These are phyloP conservation scores for Dasysyrphus albostriatus DNA, from an alignment of 2,888 invertebrate species.

Conservation along the genomic window DNA sequence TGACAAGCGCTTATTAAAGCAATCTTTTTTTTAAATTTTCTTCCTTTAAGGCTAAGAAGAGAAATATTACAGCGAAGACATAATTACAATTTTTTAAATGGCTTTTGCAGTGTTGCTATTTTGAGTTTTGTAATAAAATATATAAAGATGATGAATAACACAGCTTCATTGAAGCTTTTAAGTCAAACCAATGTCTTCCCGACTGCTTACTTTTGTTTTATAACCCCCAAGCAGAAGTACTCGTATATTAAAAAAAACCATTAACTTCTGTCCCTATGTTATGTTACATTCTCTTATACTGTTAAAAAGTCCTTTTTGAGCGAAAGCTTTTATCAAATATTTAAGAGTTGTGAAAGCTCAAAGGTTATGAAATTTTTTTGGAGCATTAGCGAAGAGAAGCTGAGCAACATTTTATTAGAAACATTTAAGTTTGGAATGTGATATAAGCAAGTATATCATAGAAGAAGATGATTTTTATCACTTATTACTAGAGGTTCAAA, in stretches of 20 bases:
- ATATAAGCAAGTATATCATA: too few species aligned
- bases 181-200: neutral
- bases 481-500: too few species aligned
- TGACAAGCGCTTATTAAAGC: neutral
- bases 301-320: conserved; percentile 45
- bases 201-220: too few species aligned
- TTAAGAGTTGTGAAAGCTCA: conserved; percentile 1
- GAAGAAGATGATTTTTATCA: too few species aligned
- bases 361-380: neutral
- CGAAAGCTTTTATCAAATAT: neutral
- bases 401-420: neutral
- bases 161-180: conserved; percentile 10
- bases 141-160: neutral
- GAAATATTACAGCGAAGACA: conserved; percentile 7
- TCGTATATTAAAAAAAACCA: too few species aligned
- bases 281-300: conserved; percentile 36
- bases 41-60: neutral
- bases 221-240: too few species aligned
- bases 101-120: conserved; percentile 8
- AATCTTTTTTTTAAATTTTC: conserved; percentile 22
- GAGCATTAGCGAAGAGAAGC: neutral
- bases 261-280: too few species aligned
- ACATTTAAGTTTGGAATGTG: neutral
- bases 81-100: conserved; percentile 19
- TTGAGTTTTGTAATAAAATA: neutral